Evolutionary conservation across 2,797 vertebrate species (phyloP).

Genomic region (Pyrocephalus nanus): DNA sequence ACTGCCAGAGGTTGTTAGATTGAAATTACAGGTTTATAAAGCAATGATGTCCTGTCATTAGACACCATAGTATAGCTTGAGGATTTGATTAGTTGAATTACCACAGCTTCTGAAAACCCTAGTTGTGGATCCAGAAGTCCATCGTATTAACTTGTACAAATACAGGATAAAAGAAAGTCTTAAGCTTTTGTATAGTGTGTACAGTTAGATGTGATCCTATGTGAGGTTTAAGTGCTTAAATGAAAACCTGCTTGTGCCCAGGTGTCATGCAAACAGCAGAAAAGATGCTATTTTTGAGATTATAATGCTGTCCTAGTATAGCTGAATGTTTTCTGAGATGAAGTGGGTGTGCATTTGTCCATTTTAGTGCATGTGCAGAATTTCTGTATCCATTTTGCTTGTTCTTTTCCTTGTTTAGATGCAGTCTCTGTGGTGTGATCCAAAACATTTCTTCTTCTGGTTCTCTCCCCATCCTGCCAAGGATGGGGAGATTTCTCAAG

Average conservation of each 20-base stretch:
- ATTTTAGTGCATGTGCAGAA: not conserved
- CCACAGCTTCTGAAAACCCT: not conserved
- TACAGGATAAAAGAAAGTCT: not conserved
- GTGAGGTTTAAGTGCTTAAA: not conserved
- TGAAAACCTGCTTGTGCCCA: not conserved
- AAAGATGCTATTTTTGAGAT: not conserved
- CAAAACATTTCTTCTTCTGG: not conserved
- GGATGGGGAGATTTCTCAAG: too few species aligned
- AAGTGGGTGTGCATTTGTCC: not conserved
- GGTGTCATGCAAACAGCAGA: not conserved
- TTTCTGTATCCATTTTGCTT: not conserved
- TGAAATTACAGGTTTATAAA: not conserved
- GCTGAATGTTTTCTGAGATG: not conserved
- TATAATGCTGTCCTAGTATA: not conserved
- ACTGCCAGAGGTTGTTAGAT: not conserved
- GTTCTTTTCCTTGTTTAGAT: not conserved
- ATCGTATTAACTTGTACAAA: not conserved
- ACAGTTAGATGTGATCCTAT: not conserved
- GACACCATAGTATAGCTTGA: not conserved
- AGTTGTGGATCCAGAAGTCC: not conserved
- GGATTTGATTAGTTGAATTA: not conserved
- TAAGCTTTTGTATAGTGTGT: not conserved
- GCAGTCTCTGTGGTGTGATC: not conserved
- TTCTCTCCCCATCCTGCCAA: not conserved
- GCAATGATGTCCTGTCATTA: not conserved